These are phyloP conservation scores for Falco rusticolus DNA, from an alignment of 2,797 vertebrate species.

Conservation along the genomic window DNA sequence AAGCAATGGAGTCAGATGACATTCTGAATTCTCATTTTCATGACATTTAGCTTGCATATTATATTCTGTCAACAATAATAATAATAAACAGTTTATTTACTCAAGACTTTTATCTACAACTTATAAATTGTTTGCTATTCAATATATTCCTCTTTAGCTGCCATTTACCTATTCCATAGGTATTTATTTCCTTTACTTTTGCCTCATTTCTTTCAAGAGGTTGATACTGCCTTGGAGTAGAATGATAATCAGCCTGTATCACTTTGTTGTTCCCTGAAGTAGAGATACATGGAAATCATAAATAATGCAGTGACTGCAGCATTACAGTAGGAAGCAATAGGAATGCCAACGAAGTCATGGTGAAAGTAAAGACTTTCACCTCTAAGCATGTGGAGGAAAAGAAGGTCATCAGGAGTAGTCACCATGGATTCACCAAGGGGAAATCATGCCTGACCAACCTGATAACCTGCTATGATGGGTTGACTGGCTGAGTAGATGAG, in stretches of 20 bases:
- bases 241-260: background rate
- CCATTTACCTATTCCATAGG: background rate
- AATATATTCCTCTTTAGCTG: background rate
- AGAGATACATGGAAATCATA: background rate
- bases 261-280: background rate
- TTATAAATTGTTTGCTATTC: background rate
- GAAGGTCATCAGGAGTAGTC: no score
- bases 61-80: background rate
- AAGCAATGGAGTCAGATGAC: background rate
- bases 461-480: no score
- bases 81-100: background rate
- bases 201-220: constrained; percentile 4
- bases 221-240: background rate
- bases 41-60: background rate
- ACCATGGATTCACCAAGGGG: no score
- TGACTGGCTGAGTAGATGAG: no score
- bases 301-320: constrained; percentile 20
- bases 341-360: background rate
- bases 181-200: constrained; percentile 1
- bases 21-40: background rate
- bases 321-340: background rate
- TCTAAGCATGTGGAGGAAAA: no score
- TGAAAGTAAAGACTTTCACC: background rate
- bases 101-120: background rate
- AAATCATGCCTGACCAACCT: no score